Conservation (phyloP, 2,113 vertebrate genomes). For the Macroglossus sobrinus region DNA sequence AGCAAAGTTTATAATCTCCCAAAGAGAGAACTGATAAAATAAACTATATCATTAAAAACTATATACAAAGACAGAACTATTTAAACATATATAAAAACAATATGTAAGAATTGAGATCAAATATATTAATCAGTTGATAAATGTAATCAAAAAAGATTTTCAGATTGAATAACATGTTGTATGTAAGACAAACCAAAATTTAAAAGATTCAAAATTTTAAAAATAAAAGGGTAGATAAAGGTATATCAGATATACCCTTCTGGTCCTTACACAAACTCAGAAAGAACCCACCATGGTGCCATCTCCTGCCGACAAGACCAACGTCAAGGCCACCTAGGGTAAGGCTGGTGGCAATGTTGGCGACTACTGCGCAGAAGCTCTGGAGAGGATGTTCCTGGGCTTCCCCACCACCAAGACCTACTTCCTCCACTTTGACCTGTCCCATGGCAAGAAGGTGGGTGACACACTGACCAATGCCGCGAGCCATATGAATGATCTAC, state of each 20-base stretch:
- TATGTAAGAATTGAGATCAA: not conserved
- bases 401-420: conserved; percentile 91
- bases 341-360: conserved; percentile 57
- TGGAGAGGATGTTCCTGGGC: conserved; percentile 81
- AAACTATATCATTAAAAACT: not conserved
- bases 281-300: conserved; percentile 44
- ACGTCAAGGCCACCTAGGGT: conserved; percentile 75
- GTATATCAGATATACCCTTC: too few species aligned
- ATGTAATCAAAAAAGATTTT: not conserved
- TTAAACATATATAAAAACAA: not conserved
- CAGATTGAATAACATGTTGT: not conserved
- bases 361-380: conserved; percentile 71
- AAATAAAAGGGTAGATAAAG: not conserved
- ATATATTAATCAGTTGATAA: not conserved
- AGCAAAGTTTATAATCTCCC: not conserved
- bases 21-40: not conserved
- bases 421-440: conserved; percentile 89
- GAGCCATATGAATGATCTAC: conserved; percentile 77
- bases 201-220: not conserved
- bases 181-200: not conserved
- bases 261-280: not conserved
- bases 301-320: conserved; percentile 77
- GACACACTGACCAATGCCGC: not conserved
- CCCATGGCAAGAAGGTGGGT: conserved; percentile 85
- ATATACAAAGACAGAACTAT: not conserved